Conservation (phyloP, 2,797 vertebrate genomes). For the Mormyrus hasselquistii region DNA sequence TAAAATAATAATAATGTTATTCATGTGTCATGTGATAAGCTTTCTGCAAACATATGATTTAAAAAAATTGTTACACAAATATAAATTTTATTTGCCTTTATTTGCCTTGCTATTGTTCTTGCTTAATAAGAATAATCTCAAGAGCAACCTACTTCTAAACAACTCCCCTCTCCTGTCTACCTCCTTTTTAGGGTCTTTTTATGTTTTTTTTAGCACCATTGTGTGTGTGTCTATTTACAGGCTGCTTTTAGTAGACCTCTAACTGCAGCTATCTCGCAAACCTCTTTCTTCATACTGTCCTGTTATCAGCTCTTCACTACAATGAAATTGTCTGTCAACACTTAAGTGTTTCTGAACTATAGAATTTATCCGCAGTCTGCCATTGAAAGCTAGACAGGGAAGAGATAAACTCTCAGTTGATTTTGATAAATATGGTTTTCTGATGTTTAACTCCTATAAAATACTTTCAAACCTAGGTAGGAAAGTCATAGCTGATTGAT, state of each 20-base stretch:
- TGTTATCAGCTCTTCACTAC: not conserved
- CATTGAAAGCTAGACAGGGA: not conserved
- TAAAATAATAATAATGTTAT: not conserved
- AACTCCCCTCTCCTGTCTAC: not conserved
- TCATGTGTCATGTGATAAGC: not conserved
- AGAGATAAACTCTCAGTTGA: not conserved
- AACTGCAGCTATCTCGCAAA: not conserved
- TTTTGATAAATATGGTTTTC: not conserved
- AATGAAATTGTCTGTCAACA: not conserved
- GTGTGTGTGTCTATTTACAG: not conserved
- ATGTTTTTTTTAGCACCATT: not conserved
- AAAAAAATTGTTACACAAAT: not conserved
- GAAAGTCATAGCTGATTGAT: not conserved
- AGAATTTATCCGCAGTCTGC: not conserved
- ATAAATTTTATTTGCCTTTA: not conserved
- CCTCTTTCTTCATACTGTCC: not conserved
- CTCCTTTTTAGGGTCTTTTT: not conserved
- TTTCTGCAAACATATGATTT: not conserved
- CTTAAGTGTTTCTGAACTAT: not conserved
- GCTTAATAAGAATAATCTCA: not conserved
- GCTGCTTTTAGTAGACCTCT: not conserved
- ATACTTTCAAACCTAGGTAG: not conserved
- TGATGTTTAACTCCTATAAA: not conserved
- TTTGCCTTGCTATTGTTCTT: not conserved
- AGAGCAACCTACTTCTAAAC: not conserved